Percentiles rank a stretch among this genome's conserved stretches.
Evolutionary conservation across 2,113 vertebrate genomes (phyloP).

Genomic region (Dascyllus trimaculatus): DNA sequence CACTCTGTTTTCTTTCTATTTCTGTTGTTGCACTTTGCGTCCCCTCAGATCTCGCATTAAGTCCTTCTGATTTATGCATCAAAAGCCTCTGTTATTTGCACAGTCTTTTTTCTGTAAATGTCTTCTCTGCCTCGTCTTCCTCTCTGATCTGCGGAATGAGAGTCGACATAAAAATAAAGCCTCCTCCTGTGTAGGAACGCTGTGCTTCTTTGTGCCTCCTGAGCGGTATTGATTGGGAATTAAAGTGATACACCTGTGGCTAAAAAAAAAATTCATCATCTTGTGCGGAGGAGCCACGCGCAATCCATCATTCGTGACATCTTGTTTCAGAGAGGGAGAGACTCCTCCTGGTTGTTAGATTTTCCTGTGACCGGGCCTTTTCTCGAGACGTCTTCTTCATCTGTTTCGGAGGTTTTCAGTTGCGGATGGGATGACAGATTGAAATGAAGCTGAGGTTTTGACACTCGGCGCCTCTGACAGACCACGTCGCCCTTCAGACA

Average conservation of each 20-base stretch:
- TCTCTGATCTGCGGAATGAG: conserved; percentile 8
- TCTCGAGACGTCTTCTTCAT: neutral
- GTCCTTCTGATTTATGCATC: conserved; percentile 31
- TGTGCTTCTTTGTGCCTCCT: too few species aligned
- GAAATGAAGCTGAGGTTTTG: conserved; percentile 14
- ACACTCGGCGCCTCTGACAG: conserved; percentile 9
- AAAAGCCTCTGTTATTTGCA: conserved; percentile 4
- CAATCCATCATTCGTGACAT: conserved; percentile 13
- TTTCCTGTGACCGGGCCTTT: too few species aligned
- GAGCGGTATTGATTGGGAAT: neutral
- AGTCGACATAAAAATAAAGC: too few species aligned
- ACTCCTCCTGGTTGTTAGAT: neutral
- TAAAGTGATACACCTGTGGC: too few species aligned
- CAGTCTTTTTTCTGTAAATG: neutral
- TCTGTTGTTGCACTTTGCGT: conserved; percentile 3
- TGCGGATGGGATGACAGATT: neutral
- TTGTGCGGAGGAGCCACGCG: too few species aligned
- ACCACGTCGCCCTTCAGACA: conserved; percentile 6
- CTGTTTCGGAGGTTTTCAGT: neutral
- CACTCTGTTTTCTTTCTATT: conserved; percentile 5
- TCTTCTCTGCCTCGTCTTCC: neutral
- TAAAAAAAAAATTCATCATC: too few species aligned
- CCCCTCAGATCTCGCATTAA: conserved; percentile 8
- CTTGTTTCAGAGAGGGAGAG: conserved; percentile 9
- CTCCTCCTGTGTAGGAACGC: too few species aligned